A percentile compares a stretch with the other conserved stretches of the same genome.
These are phyloP conservation scores for Ectobius pallidus DNA, from an alignment of 2,888 invertebrate species.

Conservation along the genomic window DNA sequence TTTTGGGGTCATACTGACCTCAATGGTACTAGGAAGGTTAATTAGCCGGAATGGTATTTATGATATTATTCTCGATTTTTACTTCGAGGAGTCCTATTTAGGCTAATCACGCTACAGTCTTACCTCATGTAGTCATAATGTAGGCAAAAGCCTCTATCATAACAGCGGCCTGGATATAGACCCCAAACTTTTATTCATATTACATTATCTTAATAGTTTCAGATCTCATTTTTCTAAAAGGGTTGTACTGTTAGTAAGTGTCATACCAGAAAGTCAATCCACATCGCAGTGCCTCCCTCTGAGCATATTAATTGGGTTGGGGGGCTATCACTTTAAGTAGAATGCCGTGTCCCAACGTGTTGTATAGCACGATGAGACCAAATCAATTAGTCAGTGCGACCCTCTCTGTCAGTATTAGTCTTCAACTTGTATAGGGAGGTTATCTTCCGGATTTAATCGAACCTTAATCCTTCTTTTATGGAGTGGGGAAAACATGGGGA, in stretches of 20 bases:
- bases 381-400: constrained; percentile 20
- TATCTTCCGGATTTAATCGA: constrained; percentile 35
- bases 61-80: too few relatives aligned
- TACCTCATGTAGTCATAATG: too few relatives aligned
- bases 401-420: background rate
- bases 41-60: too few relatives aligned
- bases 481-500: constrained; percentile 11
- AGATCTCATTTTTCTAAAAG: background rate
- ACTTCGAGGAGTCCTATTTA: too few relatives aligned
- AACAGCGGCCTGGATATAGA: too few relatives aligned
- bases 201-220: background rate
- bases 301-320: background rate
- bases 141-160: too few relatives aligned
- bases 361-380: too few relatives aligned
- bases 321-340: background rate
- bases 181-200: too few relatives aligned
- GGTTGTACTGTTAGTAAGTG: background rate
- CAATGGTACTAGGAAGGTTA: too few relatives aligned
- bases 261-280: background rate
- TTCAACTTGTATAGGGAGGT: constrained; percentile 15
- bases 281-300: background rate
- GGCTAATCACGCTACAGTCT: too few relatives aligned
- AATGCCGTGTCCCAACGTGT: background rate
- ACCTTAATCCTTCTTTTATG: constrained; percentile 32
- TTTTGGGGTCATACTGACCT: too few relatives aligned